Evolutionary conservation across 2,888 invertebrate species (phyloP).

Genomic region (Thymelicus acteon): DNA sequence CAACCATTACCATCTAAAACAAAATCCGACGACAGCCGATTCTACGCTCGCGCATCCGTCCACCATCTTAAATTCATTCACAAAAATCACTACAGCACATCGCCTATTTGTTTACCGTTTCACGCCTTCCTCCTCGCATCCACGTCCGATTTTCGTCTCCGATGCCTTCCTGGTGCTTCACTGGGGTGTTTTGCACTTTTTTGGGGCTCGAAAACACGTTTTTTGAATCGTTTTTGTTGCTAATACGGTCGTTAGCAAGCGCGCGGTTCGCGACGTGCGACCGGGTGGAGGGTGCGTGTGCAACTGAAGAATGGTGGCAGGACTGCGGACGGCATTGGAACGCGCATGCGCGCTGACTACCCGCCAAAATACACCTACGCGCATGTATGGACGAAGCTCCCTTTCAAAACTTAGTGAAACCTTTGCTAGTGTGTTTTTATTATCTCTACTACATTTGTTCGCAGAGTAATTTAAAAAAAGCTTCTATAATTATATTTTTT

Average conservation of each 20-base stretch:
- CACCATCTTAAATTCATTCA: conserved; percentile 85
- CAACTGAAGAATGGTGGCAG: conserved; percentile 82
- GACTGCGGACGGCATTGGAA: conserved; percentile 76
- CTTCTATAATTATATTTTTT: too few relatives aligned
- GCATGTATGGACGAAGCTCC: conserved; percentile 73
- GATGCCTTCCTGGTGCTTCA: conserved; percentile 41
- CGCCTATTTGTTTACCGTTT: conserved; percentile 79
- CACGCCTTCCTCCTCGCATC: conserved; percentile 58
- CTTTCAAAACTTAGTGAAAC: conserved; percentile 71
- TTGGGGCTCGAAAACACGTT: conserved; percentile 52
- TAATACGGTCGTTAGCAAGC: conserved; percentile 58
- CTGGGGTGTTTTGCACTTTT: conserved; percentile 51
- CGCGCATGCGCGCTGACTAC: conserved; percentile 73
- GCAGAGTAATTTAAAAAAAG: too few relatives aligned
- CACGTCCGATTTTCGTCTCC: conserved; percentile 46
- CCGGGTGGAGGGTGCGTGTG: conserved; percentile 61
- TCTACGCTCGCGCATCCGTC: conserved; percentile 68
- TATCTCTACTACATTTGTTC: conserved; percentile 3
- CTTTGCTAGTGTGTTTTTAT: conserved; percentile 47
- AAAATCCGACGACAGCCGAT: conserved; percentile 57
- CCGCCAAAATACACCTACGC: conserved; percentile 83
- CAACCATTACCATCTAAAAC: conserved; percentile 50
- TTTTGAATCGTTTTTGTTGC: conserved; percentile 65
- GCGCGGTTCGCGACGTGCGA: conserved; percentile 54
- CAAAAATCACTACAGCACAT: conserved; percentile 77